Evolutionary conservation across 2,888 invertebrate genomes (phyloP).

Genomic region (Ptilodon capucinus): DNA sequence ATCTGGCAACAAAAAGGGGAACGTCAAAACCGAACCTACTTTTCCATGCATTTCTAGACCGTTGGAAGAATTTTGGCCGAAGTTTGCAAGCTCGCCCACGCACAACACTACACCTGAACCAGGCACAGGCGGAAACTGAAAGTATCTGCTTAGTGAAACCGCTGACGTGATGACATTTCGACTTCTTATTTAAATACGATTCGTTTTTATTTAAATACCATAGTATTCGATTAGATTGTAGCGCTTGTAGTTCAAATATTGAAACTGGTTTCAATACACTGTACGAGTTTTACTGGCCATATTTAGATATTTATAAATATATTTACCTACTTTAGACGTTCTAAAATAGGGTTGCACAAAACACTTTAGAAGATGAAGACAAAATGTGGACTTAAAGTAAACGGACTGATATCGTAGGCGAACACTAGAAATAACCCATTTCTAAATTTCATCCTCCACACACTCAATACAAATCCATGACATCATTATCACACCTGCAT

Average conservation of each 20-base stretch:
- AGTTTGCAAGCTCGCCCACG: constrained; percentile 4
- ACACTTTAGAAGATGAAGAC: too few relatives aligned
- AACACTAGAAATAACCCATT: too few relatives aligned
- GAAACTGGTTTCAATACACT: neutral
- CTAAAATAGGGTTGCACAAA: too few relatives aligned
- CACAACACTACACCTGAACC: constrained; percentile 11
- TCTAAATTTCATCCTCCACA: too few relatives aligned
- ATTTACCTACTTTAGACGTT: too few relatives aligned
- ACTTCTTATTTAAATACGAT: too few relatives aligned
- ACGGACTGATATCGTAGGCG: too few relatives aligned
- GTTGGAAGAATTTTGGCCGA: neutral
- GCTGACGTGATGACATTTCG: neutral
- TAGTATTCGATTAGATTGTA: neutral
- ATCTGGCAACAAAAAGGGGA: neutral
- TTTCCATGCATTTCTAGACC: neutral
- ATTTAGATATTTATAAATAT: too few relatives aligned
- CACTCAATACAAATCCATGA: neutral
- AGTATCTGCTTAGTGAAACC: constrained; percentile 12
- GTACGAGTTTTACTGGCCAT: neutral
- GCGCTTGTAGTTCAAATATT: neutral
- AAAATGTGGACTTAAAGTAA: too few relatives aligned
- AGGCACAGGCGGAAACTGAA: constrained; percentile 6
- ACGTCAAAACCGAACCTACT: neutral
- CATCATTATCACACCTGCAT: neutral
- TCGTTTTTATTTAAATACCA: neutral